Percentiles rank a stretch among this genome's conserved stretches.
phyloP scores from a whole-genome alignment of 2,888 invertebrate species.

The Junonia oenone region DNA sequence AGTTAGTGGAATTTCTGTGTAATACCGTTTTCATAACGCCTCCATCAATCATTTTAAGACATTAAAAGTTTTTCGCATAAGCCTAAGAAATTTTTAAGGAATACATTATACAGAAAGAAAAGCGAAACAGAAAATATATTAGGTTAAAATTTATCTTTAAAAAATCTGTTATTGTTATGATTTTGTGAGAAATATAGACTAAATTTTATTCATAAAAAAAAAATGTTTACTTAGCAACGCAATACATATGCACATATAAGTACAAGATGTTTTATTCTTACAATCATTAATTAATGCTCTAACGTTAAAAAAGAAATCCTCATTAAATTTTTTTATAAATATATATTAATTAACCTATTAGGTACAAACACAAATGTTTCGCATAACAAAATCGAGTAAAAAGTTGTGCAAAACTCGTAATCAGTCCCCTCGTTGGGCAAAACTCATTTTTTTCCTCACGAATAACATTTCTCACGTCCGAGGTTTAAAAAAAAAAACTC shows the following conservation, averaged over 20 bases:
- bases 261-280: too few species aligned
- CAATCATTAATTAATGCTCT: too few species aligned
- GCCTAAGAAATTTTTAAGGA: constrained; percentile 19
- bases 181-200: too few species aligned
- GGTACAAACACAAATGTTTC: too few species aligned
- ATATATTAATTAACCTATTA: too few species aligned
- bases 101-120: background rate
- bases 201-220: too few species aligned
- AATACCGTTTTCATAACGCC: constrained; percentile 18
- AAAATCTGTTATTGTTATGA: too few species aligned
- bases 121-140: constrained; percentile 4
- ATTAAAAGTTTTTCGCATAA: constrained; percentile 23
- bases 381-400: background rate
- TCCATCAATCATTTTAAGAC: constrained; percentile 19
- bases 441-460: constrained; percentile 28
- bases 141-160: too few species aligned
- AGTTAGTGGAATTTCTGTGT: constrained; percentile 19
- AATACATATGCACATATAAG: too few species aligned
- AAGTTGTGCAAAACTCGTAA: background rate
- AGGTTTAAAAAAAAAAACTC: constrained; percentile 5
- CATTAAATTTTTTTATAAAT: too few species aligned
- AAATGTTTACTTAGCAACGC: too few species aligned
- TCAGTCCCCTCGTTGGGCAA: constrained; percentile 5
- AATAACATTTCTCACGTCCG: constrained; percentile 30
- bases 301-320: too few species aligned